phyloP scores from a whole-genome alignment of 2,888 invertebrate genomes.

The Leptinotarsa juncta region DNA sequence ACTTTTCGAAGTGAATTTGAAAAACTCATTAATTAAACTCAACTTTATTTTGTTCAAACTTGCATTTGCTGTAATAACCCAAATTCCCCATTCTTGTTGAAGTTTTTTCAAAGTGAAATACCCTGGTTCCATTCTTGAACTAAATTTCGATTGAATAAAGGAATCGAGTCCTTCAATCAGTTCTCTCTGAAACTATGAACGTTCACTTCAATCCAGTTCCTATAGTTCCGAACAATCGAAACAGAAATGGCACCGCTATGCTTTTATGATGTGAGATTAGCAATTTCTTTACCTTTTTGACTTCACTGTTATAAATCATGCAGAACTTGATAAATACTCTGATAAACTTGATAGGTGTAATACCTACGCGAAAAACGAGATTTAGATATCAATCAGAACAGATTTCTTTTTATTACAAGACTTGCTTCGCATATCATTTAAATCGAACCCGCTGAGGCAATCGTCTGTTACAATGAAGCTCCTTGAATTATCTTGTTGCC shows the following conservation, averaged over 20 bases:
- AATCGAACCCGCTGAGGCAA: constrained; percentile 13
- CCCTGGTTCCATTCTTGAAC: too few species aligned
- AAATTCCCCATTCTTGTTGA: too few species aligned
- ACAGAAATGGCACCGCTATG: neutral
- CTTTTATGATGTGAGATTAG: neutral
- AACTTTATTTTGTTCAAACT: too few species aligned
- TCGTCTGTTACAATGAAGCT: constrained; percentile 2
- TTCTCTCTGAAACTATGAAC: too few species aligned
- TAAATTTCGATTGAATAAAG: too few species aligned
- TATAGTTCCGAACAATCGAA: neutral
- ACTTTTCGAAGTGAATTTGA: too few species aligned
- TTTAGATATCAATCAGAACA: constrained; percentile 15
- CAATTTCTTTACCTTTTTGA: neutral
- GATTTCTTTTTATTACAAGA: neutral
- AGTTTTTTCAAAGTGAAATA: too few species aligned
- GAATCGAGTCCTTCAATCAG: too few species aligned
- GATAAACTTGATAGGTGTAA: constrained; percentile 1
- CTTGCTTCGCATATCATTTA: constrained; percentile 7
- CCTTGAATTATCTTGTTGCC: constrained; percentile 19
- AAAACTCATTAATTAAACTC: too few species aligned
- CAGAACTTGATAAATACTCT: neutral
- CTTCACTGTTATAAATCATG: neutral
- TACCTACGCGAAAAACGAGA: neutral
- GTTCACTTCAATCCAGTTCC: neutral
- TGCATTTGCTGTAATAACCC: too few species aligned